Evolutionary conservation across 2,888 invertebrate species (phyloP), one percentile per base, ranked within the genome.

Genomic region (Oxycera nigricornis): DNA sequence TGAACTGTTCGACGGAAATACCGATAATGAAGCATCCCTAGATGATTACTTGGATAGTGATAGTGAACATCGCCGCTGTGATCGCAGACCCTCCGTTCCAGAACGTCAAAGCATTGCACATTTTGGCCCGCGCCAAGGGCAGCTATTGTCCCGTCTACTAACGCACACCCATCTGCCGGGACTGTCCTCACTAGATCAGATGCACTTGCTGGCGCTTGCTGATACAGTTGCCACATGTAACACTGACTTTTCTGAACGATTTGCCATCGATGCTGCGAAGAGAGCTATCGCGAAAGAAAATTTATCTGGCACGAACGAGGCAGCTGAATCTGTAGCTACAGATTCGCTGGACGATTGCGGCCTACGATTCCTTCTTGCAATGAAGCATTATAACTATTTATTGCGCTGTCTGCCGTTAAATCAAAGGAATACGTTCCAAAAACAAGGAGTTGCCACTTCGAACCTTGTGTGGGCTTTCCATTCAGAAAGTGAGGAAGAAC

Each of bases 391-490:
- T 85, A 94, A 95, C 78, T 99, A 98, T 86, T 87, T 99, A 17
- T 88, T 98, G 74, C 91, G 96, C 30, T 99, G 98, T 82, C 87
- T 99, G 75, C 97, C 98, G 0, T 87, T 97, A 9, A 92, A 91
- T 0, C 97, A 98, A 83, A 88, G 98, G 72, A 91, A 93, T 0
- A 90, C 91, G 73, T 90, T 97, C 78, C 95, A 96, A 81, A 92
- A 93, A 72, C 91, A 92, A 78, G 97, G 96, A 24, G 92, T 95
- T 1, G 93, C 93, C 39, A 93, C 92, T 9, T 93, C 96, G 79
- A 96, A 97, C 85, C 89, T 98, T 22, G 97, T 97, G 2, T 99
- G 99, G 99, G 99, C 98, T 0, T 98, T 96, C 86, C 99, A 99
- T 85, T 98, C 98, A 0, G 98, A 99, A 86, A 94, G 96, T 22